Evolutionary conservation across 92 coral and sea anemone genomes (phyloP), one percentile per base, ranked within the genome.

Genomic region (Porites evermanni): DNA sequence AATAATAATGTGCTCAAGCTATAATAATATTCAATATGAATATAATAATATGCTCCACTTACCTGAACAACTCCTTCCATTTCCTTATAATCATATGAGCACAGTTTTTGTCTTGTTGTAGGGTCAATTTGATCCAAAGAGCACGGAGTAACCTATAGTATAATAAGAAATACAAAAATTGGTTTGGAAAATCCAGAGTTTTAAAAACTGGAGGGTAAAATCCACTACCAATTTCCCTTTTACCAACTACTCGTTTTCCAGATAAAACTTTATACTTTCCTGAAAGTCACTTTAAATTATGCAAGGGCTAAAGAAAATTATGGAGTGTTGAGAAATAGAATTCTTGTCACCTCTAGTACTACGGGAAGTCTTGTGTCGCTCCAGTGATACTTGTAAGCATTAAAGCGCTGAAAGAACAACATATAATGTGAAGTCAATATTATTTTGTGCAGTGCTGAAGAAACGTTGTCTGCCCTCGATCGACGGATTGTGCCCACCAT

Each of bases 361-460:
- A 97, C 94, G 71, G 99, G 99, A 8, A 97, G 72, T 72, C 98
- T 95, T 59, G 92, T 90, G 84, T 97, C 99, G 79, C 99, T 97
- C 99, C 99, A 97, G 78, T 97, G 99, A 76, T 93, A 93, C 78
- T 97, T 97, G 87, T 93, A 95, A 14, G 97, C 98, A 92, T 96
- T 97, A 87, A 90, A 97, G 67, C 90, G 93, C 99, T 97, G 53
- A 56, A 79, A 72, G 8, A 16, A 14, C 53, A 65, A 71, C 1
- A 17, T 0, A 7, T 19, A 0, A 8, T 50, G 38, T 83, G 0
- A 54, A 54, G 60, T 10, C 60, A 54, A 54, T 38, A 38, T 38
- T 38, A 38, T 38, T 38, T 38, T 38, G 47, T 38, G 47, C 47
- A 38, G 47, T 38, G 47, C 47, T 38, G 47, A 6, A 38, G 47